phyloP scores from a whole-genome alignment of 2,797 vertebrate genomes.

The Bufotes viridis region DNA sequence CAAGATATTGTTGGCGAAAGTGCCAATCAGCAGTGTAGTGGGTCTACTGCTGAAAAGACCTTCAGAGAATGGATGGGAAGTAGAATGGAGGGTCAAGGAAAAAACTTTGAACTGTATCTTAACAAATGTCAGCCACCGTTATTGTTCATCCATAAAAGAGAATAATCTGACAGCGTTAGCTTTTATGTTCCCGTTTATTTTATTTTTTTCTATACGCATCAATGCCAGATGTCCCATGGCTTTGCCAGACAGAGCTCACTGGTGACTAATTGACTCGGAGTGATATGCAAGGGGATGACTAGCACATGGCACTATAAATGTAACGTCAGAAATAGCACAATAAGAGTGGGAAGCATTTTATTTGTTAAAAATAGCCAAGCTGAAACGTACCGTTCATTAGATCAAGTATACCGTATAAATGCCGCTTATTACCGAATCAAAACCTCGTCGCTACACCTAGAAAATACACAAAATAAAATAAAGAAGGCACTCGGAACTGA shows the following conservation, averaged over 20 bases:
- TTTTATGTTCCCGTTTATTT: constrained; percentile 26
- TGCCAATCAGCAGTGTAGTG: constrained; percentile 33
- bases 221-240: constrained; percentile 36
- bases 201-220: not conserved
- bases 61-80: constrained; percentile 44
- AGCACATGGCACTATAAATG: constrained; percentile 11
- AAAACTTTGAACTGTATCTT: constrained; percentile 43
- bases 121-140: constrained; percentile 56
- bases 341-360: not conserved
- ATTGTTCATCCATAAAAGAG: constrained; percentile 44
- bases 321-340: not conserved
- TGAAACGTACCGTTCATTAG: constrained; percentile 18
- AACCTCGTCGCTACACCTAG: not conserved
- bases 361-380: constrained; percentile 20
- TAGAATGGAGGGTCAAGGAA: constrained; percentile 41
- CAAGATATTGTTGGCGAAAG: constrained; percentile 35
- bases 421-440: not conserved
- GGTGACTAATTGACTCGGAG: constrained; percentile 1
- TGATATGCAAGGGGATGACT: constrained; percentile 13
- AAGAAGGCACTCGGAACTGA: not conserved
- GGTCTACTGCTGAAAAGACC: constrained; percentile 35
- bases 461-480: constrained; percentile 19
- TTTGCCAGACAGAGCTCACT: constrained; percentile 17
- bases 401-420: not conserved
- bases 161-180: constrained; percentile 46